Percentiles rank a stretch among this genome's conserved stretches.
Conservation (phyloP, 2,888 invertebrate species). For the Isoperla grammatica region DNA sequence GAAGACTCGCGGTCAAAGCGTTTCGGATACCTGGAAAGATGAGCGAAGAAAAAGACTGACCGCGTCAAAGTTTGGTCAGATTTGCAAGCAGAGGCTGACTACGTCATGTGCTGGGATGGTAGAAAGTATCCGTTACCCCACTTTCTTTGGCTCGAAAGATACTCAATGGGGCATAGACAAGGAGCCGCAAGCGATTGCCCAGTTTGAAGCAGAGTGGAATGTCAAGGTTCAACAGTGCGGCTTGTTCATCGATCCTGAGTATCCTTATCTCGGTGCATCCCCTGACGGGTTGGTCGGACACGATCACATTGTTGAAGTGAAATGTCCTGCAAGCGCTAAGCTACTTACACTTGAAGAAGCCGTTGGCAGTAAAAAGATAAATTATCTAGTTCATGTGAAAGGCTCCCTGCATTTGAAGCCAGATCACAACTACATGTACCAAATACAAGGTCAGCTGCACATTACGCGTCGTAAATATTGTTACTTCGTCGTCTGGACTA, state of each 20-base stretch:
- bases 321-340: slow-evolving; percentile 29
- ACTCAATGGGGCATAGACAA: slow-evolving; percentile 28
- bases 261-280: slow-evolving; percentile 29
- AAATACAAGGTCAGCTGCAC: slow-evolving; percentile 20
- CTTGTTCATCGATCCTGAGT: slow-evolving; percentile 33
- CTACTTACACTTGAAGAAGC: slow-evolving; percentile 24
- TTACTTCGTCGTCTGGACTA: slow-evolving; percentile 10
- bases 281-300: slow-evolving; percentile 31
- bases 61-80: slow-evolving; percentile 27
- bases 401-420: background rate
- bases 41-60: slow-evolving; percentile 23
- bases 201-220: slow-evolving; percentile 21
- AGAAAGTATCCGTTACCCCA: slow-evolving; percentile 27
- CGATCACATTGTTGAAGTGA: slow-evolving; percentile 32
- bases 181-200: slow-evolving; percentile 26
- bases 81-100: slow-evolving; percentile 24
- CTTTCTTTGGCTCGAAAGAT: slow-evolving; percentile 22
- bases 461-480: background rate
- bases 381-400: background rate
- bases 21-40: slow-evolving; percentile 12
- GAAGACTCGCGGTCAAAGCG: slow-evolving; percentile 1
- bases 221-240: slow-evolving; percentile 31
- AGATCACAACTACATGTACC: slow-evolving; percentile 7
- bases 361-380: slow-evolving; percentile 12
- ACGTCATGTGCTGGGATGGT: slow-evolving; percentile 25